Conservation (phyloP, 2,888 invertebrate genomes). For the Drosophila paracracens region DNA sequence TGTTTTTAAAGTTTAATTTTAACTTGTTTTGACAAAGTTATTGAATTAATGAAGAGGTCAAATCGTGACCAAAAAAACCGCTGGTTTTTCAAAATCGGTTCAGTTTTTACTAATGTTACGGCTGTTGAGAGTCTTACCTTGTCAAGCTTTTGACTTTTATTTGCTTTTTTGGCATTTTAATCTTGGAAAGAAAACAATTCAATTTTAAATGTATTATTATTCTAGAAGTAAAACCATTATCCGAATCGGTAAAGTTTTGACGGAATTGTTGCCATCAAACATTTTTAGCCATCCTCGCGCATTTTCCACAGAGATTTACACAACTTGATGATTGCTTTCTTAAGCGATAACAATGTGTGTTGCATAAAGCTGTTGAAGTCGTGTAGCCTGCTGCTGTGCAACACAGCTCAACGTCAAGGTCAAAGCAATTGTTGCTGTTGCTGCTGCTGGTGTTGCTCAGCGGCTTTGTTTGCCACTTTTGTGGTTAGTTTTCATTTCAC, state of each 20-base stretch:
- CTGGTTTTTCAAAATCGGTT: too few relatives aligned
- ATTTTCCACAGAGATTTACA: neutral
- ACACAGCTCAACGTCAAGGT: conserved; percentile 5
- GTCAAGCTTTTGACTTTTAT: neutral
- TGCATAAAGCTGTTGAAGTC: conserved; percentile 33
- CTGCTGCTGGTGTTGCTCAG: conserved; percentile 11
- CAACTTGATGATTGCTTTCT: neutral
- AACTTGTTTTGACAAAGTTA: neutral
- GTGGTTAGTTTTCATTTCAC: conserved; percentile 41
- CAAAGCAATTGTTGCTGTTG: conserved; percentile 9
- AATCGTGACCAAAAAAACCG: neutral
- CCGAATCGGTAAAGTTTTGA: neutral
- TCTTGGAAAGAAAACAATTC: neutral
- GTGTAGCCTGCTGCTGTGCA: conserved; percentile 7
- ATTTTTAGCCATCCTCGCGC: neutral
- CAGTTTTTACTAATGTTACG: neutral
- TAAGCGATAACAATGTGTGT: conserved; percentile 11
- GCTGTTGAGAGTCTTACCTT: neutral
- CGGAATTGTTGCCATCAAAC: neutral
- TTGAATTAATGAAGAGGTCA: neutral
- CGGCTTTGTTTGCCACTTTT: conserved; percentile 28
- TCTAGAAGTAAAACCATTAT: neutral
- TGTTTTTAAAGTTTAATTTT: neutral
- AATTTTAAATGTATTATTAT: neutral
- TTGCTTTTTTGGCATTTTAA: neutral